Evolutionary conservation across 2,113 vertebrate genomes (phyloP).

Genomic region (Nannospalax galili): DNA sequence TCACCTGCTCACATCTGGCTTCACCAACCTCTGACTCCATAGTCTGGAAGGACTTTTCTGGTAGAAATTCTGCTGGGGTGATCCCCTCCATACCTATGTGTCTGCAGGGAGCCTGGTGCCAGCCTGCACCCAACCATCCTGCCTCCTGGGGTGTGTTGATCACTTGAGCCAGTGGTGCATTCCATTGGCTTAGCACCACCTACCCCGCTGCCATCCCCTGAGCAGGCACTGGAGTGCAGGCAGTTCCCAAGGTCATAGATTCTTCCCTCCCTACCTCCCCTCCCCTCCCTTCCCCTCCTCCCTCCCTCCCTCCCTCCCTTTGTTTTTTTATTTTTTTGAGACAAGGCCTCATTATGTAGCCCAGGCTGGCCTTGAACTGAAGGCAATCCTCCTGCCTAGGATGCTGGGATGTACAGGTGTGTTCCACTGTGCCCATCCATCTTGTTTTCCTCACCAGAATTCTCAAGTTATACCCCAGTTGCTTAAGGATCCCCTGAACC

Average conservation of each 20-base stretch:
- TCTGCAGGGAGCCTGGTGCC: not conserved
- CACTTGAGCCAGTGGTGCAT: not conserved
- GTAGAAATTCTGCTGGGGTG: not conserved
- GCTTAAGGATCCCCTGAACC: not conserved
- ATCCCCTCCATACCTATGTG: not conserved
- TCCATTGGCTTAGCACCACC: not conserved
- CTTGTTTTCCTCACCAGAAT: not conserved
- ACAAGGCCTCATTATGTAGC: not conserved
- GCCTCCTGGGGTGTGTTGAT: not conserved
- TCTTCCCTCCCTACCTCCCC: too few relatives aligned
- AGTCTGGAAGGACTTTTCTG: not conserved
- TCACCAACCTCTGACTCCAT: not conserved
- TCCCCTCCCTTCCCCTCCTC: fast-evolving
- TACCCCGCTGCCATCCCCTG: not conserved
- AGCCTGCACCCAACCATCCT: not conserved
- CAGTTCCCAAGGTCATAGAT: not conserved
- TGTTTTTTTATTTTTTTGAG: not conserved
- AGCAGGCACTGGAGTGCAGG: not conserved
- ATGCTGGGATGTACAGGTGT: not conserved
- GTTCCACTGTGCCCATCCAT: not conserved
- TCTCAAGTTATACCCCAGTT: not conserved
- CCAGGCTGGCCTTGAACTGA: not conserved
- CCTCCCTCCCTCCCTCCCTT: not conserved
- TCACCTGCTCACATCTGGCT: not conserved
- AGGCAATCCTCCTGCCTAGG: not conserved